A percentile compares a stretch with the other conserved stretches of the same genome.
These are phyloP conservation scores for Squalus acanthias DNA, from an alignment of 2,797 vertebrate species.

Conservation along the genomic window DNA sequence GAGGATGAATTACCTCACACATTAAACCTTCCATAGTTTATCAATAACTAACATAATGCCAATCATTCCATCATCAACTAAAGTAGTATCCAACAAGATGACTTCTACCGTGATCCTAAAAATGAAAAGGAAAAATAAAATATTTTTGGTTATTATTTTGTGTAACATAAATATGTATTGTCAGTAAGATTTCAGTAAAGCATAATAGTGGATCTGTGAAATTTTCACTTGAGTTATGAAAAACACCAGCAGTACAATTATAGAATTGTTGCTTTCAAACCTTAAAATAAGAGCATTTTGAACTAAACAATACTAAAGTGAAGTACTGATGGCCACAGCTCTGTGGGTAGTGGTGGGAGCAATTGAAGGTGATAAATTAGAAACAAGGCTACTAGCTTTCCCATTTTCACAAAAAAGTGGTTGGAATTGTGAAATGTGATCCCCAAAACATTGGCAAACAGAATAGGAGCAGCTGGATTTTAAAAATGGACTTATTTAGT, in stretches of 20 bases:
- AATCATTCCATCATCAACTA: constrained; percentile 19
- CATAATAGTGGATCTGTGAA: neutral
- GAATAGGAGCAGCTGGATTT: neutral
- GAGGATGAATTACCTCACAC: neutral
- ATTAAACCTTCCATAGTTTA: constrained; percentile 19
- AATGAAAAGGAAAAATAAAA: neutral
- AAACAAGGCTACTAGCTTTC: neutral
- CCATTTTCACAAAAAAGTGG: neutral
- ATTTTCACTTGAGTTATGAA: neutral
- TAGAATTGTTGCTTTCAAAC: neutral
- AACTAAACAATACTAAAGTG: neutral
- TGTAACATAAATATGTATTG: neutral
- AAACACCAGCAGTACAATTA: neutral
- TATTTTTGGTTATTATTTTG: neutral
- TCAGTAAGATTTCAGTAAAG: neutral
- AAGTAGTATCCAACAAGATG: neutral
- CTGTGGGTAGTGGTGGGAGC: neutral
- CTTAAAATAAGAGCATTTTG: neutral
- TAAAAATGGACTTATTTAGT: neutral
- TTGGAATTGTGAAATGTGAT: neutral
- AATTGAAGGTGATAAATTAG: neutral
- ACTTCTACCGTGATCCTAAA: neutral
- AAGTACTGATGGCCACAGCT: neutral
- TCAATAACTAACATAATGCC: neutral
- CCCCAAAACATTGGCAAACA: neutral